These are phyloP conservation scores for Otis tarda DNA, from an alignment of 2,113 vertebrate genomes.

Conservation along the genomic window DNA sequence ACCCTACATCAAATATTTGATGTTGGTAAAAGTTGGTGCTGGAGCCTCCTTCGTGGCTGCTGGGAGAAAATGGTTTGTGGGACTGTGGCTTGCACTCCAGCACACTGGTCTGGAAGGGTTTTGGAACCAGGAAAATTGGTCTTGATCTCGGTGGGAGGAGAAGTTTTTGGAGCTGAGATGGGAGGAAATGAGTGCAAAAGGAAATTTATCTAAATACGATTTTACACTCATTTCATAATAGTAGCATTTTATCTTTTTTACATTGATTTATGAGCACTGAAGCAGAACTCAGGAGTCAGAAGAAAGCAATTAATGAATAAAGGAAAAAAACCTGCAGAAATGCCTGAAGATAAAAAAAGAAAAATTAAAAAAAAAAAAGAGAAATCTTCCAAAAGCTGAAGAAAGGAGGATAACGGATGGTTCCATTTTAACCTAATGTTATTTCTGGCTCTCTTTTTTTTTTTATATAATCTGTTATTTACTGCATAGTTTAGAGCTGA, in stretches of 20 bases:
- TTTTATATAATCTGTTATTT: constrained; percentile 78
- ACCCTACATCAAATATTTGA: neutral
- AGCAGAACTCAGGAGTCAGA: constrained; percentile 62
- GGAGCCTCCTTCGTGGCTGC: neutral
- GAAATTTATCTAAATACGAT: constrained; percentile 64
- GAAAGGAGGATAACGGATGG: constrained; percentile 76
- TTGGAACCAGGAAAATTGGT: neutral
- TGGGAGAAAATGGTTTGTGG: neutral
- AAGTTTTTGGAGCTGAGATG: neutral
- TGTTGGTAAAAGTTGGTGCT: neutral
- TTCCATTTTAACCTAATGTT: constrained; percentile 75
- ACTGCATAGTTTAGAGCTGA: constrained; percentile 73
- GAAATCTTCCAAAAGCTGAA: constrained; percentile 43
- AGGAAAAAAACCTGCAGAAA: constrained; percentile 2
- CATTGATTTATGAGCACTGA: constrained; percentile 69
- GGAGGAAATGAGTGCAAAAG: constrained; percentile 5
- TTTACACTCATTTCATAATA: constrained; percentile 69
- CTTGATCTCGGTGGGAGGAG: neutral
- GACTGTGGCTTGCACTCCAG: neutral
- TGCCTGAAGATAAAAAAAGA: constrained; percentile 8
- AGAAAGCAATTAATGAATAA: constrained; percentile 70
- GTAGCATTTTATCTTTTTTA: constrained; percentile 70
- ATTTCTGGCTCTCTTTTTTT: constrained; percentile 62
- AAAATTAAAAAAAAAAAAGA: neutral
- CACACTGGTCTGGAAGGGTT: neutral